Evolutionary conservation across 1,140 invertebrate species (phyloP).

Genomic region (Scaptodrosophila lebanonensis): DNA sequence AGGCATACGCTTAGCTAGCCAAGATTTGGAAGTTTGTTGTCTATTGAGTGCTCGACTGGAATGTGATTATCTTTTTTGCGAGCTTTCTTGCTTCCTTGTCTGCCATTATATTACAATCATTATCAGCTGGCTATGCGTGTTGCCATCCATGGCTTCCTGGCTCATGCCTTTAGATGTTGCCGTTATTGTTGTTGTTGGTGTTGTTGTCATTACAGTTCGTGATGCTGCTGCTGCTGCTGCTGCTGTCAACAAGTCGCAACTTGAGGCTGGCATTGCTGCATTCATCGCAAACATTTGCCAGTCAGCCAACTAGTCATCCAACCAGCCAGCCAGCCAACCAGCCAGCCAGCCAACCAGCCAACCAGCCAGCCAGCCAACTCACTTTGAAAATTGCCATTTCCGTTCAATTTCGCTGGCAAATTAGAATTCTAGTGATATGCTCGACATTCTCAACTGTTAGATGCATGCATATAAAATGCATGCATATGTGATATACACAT

Average conservation of each 20-base stretch:
- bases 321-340: too few relatives aligned
- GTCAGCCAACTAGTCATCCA: slow-evolving; percentile 53
- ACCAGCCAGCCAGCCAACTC: slow-evolving; percentile 54
- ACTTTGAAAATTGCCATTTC: slow-evolving; percentile 75
- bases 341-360: slow-evolving; percentile 52
- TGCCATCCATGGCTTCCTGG: not conserved
- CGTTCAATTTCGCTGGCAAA: slow-evolving; percentile 74
- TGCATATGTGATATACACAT: not conserved
- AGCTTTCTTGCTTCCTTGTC: not conserved
- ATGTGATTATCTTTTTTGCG: slow-evolving; percentile 7
- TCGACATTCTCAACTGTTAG: slow-evolving; percentile 46
- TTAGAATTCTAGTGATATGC: slow-evolving; percentile 73
- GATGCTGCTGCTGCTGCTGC: too few relatives aligned
- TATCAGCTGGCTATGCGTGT: slow-evolving; percentile 20
- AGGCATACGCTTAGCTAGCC: not conserved
- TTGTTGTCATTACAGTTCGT: too few relatives aligned
- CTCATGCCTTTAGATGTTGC: too few relatives aligned
- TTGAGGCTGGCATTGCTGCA: too few relatives aligned
- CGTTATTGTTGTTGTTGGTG: too few relatives aligned
- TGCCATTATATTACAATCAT: not conserved
- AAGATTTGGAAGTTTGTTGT: slow-evolving; percentile 8
- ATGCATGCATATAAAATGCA: slow-evolving; percentile 64
- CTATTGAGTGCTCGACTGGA: slow-evolving; percentile 15
- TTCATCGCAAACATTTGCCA: slow-evolving; percentile 39
- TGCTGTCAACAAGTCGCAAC: slow-evolving; percentile 32